Evolutionary conservation across 2,113 vertebrate species (phyloP), one percentile per base, ranked within the genome.

Genomic region (Dicerorhinus sumatrensis): DNA sequence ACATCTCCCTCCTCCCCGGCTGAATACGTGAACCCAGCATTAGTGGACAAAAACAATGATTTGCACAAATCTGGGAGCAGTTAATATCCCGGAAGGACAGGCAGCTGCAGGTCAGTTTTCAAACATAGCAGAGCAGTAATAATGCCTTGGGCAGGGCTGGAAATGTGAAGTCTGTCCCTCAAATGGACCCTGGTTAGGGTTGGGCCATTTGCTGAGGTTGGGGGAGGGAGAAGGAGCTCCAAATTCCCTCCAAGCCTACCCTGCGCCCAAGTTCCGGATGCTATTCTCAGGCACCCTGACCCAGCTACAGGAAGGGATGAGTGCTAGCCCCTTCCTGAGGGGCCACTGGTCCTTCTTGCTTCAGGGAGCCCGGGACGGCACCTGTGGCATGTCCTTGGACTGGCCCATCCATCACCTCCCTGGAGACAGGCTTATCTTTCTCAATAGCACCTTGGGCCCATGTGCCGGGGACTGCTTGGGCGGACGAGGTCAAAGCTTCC

Each of bases 21-120:
- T 85, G 80, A 95, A 90, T 69, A 90, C 4, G 60, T 46, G 67
- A 29, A 89, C 60, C 56, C 88, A 92, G 89, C 27, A 86, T 94
- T 93, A 96, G 90, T 2, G 75, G 72, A 72, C 56, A n/a, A 77
- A 94, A 90, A 46, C 77, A 95, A 92, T 46, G 36, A 73, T 48
- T 33, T 39, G 25, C 75, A 91, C 85, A 95, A 91, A 97, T 94
- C 39, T 98, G 98, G 97, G 97, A 97, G 31, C 11, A 87, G 12
- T 6, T 60, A 69, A 33, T 63, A 67, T 63, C 36, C 97, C 75
- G 85, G 86, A 95, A 97, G 69, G 84, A 77, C 97, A 98, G 97
- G 96, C 96, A 95, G 94, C 94, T 97, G 25, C 23, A 85, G 82
- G 94, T 84, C 93, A 97, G 97, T 98, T 98, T 97, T 97, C 96